phyloP scores from a whole-genome alignment of 2,797 vertebrate genomes.

The Pristis pectinata region DNA sequence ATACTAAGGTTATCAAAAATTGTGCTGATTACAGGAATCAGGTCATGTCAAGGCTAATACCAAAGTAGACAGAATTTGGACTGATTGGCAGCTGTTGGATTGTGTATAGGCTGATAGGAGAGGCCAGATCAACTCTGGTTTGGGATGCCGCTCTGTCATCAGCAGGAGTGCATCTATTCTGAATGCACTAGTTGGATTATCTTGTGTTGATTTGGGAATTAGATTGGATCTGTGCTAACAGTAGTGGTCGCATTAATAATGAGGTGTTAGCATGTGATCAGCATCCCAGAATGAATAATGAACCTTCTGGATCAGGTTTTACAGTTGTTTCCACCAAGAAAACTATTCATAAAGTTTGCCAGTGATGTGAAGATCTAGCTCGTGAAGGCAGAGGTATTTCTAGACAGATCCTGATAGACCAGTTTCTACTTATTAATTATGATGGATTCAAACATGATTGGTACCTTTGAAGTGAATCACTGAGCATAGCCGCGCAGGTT shows the following conservation, averaged over 20 bases:
- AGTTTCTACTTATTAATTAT: not conserved
- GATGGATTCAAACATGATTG: not conserved
- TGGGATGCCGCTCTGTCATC: not conserved
- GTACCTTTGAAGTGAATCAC: conserved; percentile 13
- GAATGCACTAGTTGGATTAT: not conserved
- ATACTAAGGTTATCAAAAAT: not conserved
- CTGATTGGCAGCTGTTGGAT: not conserved
- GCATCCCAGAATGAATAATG: not conserved
- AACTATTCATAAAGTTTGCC: not conserved
- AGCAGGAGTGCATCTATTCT: not conserved
- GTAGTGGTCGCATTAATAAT: not conserved
- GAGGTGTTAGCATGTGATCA: not conserved
- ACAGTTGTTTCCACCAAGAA: not conserved
- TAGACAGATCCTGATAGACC: not conserved
- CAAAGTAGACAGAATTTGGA: not conserved
- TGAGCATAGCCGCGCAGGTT: not conserved
- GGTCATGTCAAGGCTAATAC: not conserved
- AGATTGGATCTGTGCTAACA: not conserved
- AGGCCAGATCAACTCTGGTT: not conserved
- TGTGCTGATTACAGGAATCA: not conserved
- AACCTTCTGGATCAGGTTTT: not conserved
- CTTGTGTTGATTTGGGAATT: not conserved
- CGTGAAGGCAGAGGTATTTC: not conserved
- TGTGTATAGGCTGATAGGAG: not conserved
- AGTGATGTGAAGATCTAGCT: not conserved